Base-by-base conservation (phyloP, 1,140 invertebrate genomes). In the Trichoplusia ni region DNA sequence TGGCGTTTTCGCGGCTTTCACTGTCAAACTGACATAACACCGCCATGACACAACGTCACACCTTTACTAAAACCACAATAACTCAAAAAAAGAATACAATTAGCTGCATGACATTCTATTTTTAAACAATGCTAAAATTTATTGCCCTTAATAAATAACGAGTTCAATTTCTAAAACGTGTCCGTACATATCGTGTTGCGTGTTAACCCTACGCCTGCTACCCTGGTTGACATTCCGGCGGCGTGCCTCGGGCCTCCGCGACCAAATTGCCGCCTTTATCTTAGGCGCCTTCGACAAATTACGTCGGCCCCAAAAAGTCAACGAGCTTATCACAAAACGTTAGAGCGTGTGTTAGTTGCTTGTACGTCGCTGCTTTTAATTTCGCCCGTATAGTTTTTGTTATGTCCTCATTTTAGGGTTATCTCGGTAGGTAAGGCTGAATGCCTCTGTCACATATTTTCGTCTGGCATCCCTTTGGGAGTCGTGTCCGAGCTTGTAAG, bases 251-350 rank as follows among this genome's bases (percentile, higher is more conserved):
- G 69, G 69, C 71, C 71, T 58, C 49, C 65, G 58, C 64, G 68
- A 63, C 79, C 67, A 58, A 73, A 73, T 75, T 68, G 72, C 74
- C 73, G 71, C 64, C 76, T 87, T 86, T 90, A 90, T 88, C 87
- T 84, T 59, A 75, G 87, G 87, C 87, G 87, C 87, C 87, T 88
- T 77, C 79, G 85, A 90, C 85, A 86, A 88, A 90, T 90, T 88
- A 88, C 83, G 73, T 77, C 81, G 79, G 79, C 69, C 64, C 84
- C 77, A 80, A 87, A 86, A 86, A 82, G 75, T 72, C 75, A 71
- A 75, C 71, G 65, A 70, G 69, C 73, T 86, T 89, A 88, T 90
- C 85, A 83, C 65, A 78, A 73, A 79, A 81, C 75, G 75, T 87
- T 86, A 85, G 81, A 68, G 78, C 62, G 64, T 74, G 81, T 83